These are phyloP conservation scores for Antigone vipio DNA, from an alignment of 2,113 vertebrate species.

Conservation along the genomic window DNA sequence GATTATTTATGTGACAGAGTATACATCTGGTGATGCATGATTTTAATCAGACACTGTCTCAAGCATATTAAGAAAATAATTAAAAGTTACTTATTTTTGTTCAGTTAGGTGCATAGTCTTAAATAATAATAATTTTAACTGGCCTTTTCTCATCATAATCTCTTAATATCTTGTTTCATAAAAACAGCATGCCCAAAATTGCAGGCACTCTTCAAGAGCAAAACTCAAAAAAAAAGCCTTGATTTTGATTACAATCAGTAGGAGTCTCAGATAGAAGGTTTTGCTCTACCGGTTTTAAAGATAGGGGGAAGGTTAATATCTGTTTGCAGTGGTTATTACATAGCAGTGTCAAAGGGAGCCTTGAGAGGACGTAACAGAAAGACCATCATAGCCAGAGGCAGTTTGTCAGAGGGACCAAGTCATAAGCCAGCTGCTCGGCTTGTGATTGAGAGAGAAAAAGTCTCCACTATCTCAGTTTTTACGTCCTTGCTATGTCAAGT, in stretches of 20 bases:
- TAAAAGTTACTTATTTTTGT: background rate
- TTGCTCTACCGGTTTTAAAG: slow-evolving; percentile 1
- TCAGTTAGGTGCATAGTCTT: background rate
- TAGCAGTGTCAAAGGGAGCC: background rate
- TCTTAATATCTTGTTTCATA: background rate
- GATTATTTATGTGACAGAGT: background rate
- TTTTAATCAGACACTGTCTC: background rate
- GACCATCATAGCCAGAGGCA: background rate
- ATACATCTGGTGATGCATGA: background rate
- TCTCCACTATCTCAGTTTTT: background rate
- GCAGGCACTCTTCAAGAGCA: background rate
- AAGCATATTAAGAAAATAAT: background rate
- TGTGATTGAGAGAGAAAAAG: background rate
- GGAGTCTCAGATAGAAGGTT: background rate
- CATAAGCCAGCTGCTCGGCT: background rate
- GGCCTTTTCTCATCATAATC: background rate
- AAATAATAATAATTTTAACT: background rate
- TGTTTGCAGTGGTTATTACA: background rate
- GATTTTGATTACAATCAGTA: background rate
- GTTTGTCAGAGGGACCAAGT: background rate
- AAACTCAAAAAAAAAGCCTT: background rate
- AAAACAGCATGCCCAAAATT: background rate
- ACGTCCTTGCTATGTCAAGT: background rate
- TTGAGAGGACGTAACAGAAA: background rate
- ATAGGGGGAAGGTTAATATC: background rate